phyloP scores from a whole-genome alignment of 37 sponge, comb jelly and placozoan genomes.

The Cliona cf. orientalis region DNA sequence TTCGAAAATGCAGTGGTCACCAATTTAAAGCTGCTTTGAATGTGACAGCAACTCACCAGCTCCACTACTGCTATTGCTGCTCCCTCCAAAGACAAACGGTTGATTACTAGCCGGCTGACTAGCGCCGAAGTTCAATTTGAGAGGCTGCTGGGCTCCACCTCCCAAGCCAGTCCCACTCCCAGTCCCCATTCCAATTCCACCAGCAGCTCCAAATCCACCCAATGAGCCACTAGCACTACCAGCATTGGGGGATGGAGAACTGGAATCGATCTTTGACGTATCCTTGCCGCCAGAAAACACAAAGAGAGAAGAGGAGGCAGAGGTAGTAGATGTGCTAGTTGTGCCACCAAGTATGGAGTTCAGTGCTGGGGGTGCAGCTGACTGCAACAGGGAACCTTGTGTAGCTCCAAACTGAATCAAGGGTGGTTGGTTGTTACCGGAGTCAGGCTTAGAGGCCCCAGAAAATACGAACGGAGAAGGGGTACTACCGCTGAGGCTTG shows the following conservation, averaged over 20 bases:
- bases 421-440: no score
- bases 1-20: background rate
- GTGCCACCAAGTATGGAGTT: background rate
- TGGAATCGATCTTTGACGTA: background rate
- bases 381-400: no score
- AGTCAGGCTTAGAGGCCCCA: no score
- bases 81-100: conserved; percentile 2
- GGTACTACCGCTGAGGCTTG: no score
- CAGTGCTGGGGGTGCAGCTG: no score
- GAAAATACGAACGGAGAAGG: no score
- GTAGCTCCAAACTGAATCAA: no score
- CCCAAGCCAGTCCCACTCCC: background rate
- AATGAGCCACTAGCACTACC: background rate
- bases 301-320: background rate
- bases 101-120: background rate
- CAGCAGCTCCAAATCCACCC: background rate
- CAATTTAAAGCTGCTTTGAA: background rate
- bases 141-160: background rate
- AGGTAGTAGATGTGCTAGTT: background rate
- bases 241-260: background rate
- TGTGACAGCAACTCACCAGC: background rate
- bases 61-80: background rate
- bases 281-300: background rate
- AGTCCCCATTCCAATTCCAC: background rate
- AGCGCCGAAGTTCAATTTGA: background rate